Base-by-base conservation (phyloP, 2,888 invertebrate species). In the Desoria tigrina region DNA sequence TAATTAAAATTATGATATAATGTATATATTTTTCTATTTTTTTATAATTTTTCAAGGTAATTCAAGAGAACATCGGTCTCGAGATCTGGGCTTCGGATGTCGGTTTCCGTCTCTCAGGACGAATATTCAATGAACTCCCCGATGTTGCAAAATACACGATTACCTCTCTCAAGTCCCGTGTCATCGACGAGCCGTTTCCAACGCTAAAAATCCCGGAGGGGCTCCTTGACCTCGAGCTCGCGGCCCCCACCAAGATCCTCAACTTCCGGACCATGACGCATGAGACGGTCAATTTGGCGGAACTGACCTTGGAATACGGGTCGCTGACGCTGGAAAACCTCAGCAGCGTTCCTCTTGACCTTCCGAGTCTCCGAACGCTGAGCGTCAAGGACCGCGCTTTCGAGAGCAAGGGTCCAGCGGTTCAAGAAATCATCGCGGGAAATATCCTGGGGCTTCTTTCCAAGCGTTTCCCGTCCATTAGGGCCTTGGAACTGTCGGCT, bases 51-150 rank as follows among this genome's bases (percentile, higher is more conserved):
- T n/a, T n/a, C n/a, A n/a, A n/a, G n/a, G n/a, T n/a, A n/a, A 45
- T 66, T 7, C 66, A 66, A 49, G 50, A 62, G 11, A 18, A 66
- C 32, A 62, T 66, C 21, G 61, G 61, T 4, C 51, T 66, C 2
- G 66, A 66, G 14, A 39, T 57, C 3, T 59, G 57, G 24, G 37
- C 62, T 14, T 62, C 66, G 0, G 66, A 66, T 49, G 57, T 66
- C 49, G 66, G 66, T 6, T 66, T 66, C n/a, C 62, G 66, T 2
- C 21, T 66, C 18, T 62, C 49, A 3, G 14, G 49, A 23, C 62
- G 62, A 26, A 58, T 58, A 28, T 66, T 66, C 39, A 28, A 58
- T 14, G 66, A 42, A 4, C 37, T 51, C 7, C 9, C 27, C 1
- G 45, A 62, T 1, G 32, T 66, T 1, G 49, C 58, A 23, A 63